phyloP scores from a whole-genome alignment of 2,113 vertebrate genomes.

The Lophochroa leadbeateri region DNA sequence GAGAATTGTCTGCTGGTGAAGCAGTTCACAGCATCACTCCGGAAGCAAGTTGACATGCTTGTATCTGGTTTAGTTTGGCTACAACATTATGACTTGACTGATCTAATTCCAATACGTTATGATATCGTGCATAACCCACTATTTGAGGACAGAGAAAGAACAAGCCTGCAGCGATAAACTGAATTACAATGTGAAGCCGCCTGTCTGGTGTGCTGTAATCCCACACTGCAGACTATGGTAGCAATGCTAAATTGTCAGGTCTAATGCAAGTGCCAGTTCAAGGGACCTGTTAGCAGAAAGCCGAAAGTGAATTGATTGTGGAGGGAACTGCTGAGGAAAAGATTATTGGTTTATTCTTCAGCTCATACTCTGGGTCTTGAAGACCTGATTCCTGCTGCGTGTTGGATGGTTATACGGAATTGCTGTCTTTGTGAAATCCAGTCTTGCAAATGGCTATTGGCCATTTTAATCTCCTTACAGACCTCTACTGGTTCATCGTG shows the following conservation, averaged over 20 bases:
- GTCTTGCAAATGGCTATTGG: neutral
- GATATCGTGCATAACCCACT: neutral
- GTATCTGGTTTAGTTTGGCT: neutral
- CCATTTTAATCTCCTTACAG: neutral
- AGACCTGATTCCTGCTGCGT: neutral
- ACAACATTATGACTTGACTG: neutral
- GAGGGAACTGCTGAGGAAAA: neutral
- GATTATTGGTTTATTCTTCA: neutral
- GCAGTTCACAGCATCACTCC: neutral
- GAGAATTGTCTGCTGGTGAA: neutral
- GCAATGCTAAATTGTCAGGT: neutral
- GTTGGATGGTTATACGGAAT: neutral
- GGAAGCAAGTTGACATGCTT: neutral
- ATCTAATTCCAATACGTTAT: neutral
- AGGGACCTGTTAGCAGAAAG: neutral
- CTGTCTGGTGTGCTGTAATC: neutral
- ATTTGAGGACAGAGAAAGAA: neutral
- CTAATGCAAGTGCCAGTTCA: neutral
- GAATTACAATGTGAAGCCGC: neutral
- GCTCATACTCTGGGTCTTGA: neutral
- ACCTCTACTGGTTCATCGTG: neutral
- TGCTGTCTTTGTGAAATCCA: neutral
- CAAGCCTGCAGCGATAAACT: neutral
- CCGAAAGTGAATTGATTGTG: neutral
- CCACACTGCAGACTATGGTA: neutral